A percentile compares a stretch with the other conserved stretches of the same genome.
Evolutionary conservation across 2,113 vertebrate species (phyloP).

Genomic region (Salvelinus sp.): DNA sequence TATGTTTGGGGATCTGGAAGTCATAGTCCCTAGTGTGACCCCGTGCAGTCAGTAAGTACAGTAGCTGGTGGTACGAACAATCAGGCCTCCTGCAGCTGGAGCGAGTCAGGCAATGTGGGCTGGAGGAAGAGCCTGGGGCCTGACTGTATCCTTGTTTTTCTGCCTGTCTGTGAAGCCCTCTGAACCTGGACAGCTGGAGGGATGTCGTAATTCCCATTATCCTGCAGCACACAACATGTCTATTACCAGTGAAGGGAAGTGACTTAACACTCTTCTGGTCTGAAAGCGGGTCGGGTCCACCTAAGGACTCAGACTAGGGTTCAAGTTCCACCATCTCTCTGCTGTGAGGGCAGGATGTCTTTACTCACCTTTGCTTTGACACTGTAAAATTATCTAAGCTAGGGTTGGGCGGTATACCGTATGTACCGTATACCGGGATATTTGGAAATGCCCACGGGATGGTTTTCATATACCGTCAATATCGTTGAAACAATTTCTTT

Average conservation of each 20-base stretch:
- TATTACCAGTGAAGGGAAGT: constrained; percentile 58
- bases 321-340: constrained; percentile 47
- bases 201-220: constrained; percentile 63
- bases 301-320: constrained; percentile 40
- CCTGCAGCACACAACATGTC: constrained; percentile 37
- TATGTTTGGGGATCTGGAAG: constrained; percentile 2
- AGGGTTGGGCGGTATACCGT: too few species aligned
- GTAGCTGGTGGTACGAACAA: constrained; percentile 54
- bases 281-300: constrained; percentile 44
- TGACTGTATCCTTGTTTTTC: constrained; percentile 56
- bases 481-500: too few species aligned
- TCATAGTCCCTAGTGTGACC: constrained; percentile 38
- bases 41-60: constrained; percentile 18
- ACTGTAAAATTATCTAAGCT: too few species aligned
- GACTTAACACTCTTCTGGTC: constrained; percentile 43
- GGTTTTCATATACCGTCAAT: too few species aligned
- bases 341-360: constrained; percentile 29
- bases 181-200: constrained; percentile 54
- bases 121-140: constrained; percentile 57
- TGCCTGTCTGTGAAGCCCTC: constrained; percentile 59
- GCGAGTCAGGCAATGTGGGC: constrained; percentile 19
- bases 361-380: too few species aligned
- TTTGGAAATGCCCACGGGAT: too few species aligned
- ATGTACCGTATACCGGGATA: too few species aligned
- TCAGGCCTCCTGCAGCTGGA: constrained; percentile 54